Evolutionary conservation across 1,140 invertebrate genomes (phyloP).

Genomic region (Branchinecta lynchi): DNA sequence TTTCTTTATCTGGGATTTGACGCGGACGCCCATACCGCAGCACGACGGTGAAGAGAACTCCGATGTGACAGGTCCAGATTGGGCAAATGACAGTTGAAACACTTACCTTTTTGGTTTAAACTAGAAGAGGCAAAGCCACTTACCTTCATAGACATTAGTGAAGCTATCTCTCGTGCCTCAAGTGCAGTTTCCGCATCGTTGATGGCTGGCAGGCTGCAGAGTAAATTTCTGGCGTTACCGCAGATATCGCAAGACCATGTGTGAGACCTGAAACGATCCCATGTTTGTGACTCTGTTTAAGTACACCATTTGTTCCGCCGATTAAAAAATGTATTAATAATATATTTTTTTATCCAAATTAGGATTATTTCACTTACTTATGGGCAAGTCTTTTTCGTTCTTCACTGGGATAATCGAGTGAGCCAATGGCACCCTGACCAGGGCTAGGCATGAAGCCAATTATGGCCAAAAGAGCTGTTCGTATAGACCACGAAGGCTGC

Average conservation of each 20-base stretch:
- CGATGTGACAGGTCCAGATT: neutral
- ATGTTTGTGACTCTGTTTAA: too few relatives aligned
- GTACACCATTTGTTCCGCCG: too few relatives aligned
- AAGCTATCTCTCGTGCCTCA: conserved; percentile 18
- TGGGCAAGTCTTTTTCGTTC: conserved; percentile 66
- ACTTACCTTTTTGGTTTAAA: neutral
- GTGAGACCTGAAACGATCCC: neutral
- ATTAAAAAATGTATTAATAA: too few relatives aligned
- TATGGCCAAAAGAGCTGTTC: conserved; percentile 77
- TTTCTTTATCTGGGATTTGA: neutral
- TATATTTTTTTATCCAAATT: neutral
- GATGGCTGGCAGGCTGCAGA: conserved; percentile 11
- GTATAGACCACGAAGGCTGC: conserved; percentile 91
- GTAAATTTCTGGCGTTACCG: conserved; percentile 15
- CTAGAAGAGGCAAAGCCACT: neutral
- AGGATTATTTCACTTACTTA: conserved; percentile 37
- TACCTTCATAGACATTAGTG: conserved; percentile 20
- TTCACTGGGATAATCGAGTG: conserved; percentile 66
- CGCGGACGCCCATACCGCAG: neutral
- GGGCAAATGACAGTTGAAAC: neutral
- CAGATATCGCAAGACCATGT: conserved; percentile 17
- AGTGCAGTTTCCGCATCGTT: conserved; percentile 16
- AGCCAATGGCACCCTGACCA: conserved; percentile 73
- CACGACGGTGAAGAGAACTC: neutral
- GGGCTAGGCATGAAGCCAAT: conserved; percentile 89